A percentile compares a stretch with the other conserved stretches of the same genome.
phyloP scores from a whole-genome alignment of 2,797 vertebrate species.

The Neopelma chrysocephalum region DNA sequence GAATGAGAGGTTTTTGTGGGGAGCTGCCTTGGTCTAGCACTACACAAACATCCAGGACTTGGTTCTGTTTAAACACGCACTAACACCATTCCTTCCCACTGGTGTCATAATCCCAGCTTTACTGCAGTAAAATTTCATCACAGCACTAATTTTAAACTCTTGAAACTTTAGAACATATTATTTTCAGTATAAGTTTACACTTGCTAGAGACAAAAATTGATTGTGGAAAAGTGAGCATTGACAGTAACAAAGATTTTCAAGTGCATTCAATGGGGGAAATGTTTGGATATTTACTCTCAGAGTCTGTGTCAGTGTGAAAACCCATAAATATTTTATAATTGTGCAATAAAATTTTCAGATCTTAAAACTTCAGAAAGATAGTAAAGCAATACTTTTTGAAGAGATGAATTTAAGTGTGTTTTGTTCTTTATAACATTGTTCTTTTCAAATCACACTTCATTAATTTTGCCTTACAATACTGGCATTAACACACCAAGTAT shows the following conservation, averaged over 20 bases:
- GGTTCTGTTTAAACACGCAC: not conserved
- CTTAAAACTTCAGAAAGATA: not conserved
- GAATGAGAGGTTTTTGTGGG: not conserved
- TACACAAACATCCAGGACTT: not conserved
- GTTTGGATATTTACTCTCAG: not conserved
- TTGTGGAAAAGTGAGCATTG: not conserved
- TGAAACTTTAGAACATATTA: not conserved
- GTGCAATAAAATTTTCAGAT: not conserved
- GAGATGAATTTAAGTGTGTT: not conserved
- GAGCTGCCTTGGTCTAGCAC: not conserved
- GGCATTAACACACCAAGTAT: not conserved
- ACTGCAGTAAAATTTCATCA: not conserved
- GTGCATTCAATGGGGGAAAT: not conserved
- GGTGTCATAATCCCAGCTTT: not conserved
- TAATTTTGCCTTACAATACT: not conserved
- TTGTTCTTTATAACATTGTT: too few species aligned
- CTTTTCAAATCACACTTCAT: not conserved
- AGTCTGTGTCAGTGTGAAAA: not conserved
- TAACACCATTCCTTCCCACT: not conserved
- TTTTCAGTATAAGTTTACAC: not conserved
- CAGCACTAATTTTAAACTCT: not conserved
- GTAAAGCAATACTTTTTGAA: not conserved
- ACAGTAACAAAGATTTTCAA: not conserved
- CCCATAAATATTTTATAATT: not conserved
- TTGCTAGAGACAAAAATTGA: not conserved